A percentile compares a stretch with the other conserved stretches of the same genome.
Conservation (phyloP, 2,797 vertebrate genomes). For the Spinibarbus caldwelli region DNA sequence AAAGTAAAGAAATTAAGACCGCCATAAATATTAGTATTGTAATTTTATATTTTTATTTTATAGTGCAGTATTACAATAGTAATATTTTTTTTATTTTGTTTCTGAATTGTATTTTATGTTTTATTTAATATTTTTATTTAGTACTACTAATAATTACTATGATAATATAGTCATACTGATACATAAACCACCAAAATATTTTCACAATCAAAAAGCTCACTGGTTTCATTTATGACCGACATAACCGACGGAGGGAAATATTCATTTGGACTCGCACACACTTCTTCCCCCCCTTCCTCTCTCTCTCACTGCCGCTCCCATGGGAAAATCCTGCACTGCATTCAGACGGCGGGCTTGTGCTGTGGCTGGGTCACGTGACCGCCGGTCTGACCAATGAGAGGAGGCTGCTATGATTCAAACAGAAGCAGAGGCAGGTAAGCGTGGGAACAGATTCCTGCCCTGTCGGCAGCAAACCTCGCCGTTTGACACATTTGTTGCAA, state of each 20-base stretch:
- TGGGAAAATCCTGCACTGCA: conserved; percentile 81
- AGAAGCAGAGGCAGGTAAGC: conserved; percentile 76
- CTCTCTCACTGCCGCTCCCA: conserved; percentile 76
- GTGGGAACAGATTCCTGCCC: conserved; percentile 69
- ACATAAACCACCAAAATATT: background rate
- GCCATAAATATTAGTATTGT: no score
- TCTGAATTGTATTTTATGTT: background rate
- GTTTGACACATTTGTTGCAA: conserved; percentile 33
- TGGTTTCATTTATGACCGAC: no score
- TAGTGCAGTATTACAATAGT: no score
- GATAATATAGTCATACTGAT: background rate
- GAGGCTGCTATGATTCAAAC: conserved; percentile 79
- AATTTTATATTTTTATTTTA: background rate
- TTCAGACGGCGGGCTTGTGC: conserved; percentile 70
- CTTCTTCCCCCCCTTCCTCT: conserved; percentile 6
- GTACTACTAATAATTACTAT: no score
- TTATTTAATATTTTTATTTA: background rate
- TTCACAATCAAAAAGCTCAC: background rate
- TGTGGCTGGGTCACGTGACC: conserved; percentile 74
- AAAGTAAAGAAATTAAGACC: background rate
- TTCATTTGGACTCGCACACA: conserved; percentile 53
- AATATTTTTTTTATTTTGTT: background rate
- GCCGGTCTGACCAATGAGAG: conserved; percentile 70
- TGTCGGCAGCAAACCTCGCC: conserved; percentile 38
- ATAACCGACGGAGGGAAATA: conserved; percentile 61